Conservation (phyloP, 2,888 invertebrate species). For the Desoria tigrina region DNA sequence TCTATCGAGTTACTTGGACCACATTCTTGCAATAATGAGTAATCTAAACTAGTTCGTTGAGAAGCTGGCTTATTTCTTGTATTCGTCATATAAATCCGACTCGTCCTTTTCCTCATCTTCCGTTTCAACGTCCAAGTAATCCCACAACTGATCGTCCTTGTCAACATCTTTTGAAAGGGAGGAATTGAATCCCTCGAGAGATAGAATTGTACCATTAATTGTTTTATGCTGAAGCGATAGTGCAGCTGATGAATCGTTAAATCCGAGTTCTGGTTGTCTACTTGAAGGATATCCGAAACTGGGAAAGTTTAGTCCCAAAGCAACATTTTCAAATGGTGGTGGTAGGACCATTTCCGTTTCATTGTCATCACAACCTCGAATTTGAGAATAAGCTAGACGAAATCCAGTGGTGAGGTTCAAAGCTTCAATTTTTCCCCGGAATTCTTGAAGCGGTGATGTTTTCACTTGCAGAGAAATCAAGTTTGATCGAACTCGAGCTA, state of each 20-base stretch:
- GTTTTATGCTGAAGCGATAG: background rate
- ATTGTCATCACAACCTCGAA: conserved; percentile 35
- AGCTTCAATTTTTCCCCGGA: conserved; percentile 32
- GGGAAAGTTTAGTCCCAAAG: conserved; percentile 25
- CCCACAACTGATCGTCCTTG: conserved; percentile 46
- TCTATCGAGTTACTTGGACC: no score
- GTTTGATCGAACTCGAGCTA: conserved; percentile 48
- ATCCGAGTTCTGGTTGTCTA: conserved; percentile 4
- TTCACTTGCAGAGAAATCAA: conserved; percentile 39
- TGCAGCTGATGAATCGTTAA: background rate
- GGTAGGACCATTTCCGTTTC: conserved; percentile 43
- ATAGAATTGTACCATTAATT: background rate
- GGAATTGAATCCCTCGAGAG: background rate
- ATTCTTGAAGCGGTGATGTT: conserved; percentile 41
- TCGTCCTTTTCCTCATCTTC: conserved; percentile 42
- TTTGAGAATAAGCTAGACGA: conserved; percentile 46
- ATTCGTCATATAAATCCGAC: conserved; percentile 13
- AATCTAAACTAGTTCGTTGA: no score
- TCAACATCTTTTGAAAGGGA: conserved; percentile 4
- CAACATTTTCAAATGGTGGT: conserved; percentile 30
- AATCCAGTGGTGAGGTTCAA: conserved; percentile 45
- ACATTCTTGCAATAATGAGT: no score
- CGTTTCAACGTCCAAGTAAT: conserved; percentile 45
- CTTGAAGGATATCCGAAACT: conserved; percentile 11
- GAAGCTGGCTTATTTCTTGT: no score